Evolutionary conservation across 2,797 vertebrate species (phyloP).

Genomic region (Periparus ater): DNA sequence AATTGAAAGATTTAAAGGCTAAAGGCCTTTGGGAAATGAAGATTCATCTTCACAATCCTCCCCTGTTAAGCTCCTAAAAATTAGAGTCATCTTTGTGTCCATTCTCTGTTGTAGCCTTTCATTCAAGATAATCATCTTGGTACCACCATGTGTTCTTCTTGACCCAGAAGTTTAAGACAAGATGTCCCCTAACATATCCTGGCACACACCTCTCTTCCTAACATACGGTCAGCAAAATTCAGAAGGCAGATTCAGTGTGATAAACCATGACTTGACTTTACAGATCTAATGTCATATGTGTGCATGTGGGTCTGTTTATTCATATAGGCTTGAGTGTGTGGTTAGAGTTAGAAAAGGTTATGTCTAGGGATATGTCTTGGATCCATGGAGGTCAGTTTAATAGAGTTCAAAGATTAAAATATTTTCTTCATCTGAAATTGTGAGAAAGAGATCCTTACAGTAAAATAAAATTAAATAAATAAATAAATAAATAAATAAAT

Average conservation of each 20-base stretch:
- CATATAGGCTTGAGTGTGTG: background rate
- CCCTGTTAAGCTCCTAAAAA: background rate
- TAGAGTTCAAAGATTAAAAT: background rate
- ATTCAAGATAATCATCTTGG: slow-evolving; percentile 35
- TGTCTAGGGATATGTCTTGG: background rate
- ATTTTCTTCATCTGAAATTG: background rate
- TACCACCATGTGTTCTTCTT: slow-evolving; percentile 13
- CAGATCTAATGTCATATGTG: background rate
- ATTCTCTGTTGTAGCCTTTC: background rate
- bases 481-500: background rate
- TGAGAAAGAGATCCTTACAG: background rate
- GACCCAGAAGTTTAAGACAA: slow-evolving; percentile 48
- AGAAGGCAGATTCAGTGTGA: background rate
- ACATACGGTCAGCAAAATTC: slow-evolving; percentile 37
- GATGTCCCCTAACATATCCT: slow-evolving; percentile 14
- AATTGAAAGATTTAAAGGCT: background rate
- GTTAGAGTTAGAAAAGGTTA: background rate
- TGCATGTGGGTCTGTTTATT: background rate
- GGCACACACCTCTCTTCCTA: slow-evolving; percentile 18
- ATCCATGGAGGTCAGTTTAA: background rate
- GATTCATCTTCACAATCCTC: background rate
- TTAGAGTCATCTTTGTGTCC: background rate
- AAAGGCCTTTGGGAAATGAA: slow-evolving; percentile 1
- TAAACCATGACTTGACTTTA: background rate
- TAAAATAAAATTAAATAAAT: background rate